Percentiles rank a stretch among this genome's conserved stretches.
Evolutionary conservation across 2,113 vertebrate species (phyloP).

Genomic region (Cyprinodon variegatus): DNA sequence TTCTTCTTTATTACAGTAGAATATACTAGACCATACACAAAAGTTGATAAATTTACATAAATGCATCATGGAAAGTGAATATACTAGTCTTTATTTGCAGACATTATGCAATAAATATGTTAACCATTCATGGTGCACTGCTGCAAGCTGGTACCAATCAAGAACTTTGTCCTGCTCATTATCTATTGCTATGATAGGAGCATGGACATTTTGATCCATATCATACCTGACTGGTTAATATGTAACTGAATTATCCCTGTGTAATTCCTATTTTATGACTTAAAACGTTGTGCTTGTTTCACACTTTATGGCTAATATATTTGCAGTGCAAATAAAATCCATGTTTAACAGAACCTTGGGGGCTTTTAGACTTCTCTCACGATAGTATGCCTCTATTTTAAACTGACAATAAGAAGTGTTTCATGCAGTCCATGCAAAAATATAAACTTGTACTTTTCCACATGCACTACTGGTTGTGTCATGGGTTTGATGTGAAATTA

Average conservation of each 20-base stretch:
- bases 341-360: not conserved
- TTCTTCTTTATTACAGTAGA: not conserved
- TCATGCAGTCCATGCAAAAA: too few species aligned
- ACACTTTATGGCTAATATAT: not conserved
- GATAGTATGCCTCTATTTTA: too few species aligned
- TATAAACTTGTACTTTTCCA: too few species aligned
- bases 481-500: too few species aligned
- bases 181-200: not conserved
- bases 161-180: slow-evolving; percentile 15
- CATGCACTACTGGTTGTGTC: too few species aligned
- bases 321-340: not conserved
- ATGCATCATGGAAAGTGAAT: not conserved
- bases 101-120: slow-evolving; percentile 13
- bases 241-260: not conserved
- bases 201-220: too few species aligned
- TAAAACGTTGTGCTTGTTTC: not conserved
- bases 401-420: too few species aligned
- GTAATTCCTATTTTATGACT: not conserved
- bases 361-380: not conserved
- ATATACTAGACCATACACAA: not conserved
- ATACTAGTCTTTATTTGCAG: not conserved
- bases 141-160: not conserved
- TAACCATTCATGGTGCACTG: slow-evolving; percentile 38
- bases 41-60: too few species aligned
- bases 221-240: not conserved